Evolutionary conservation across 2,888 invertebrate genomes (phyloP).

Genomic region (Drosophila rellima): DNA sequence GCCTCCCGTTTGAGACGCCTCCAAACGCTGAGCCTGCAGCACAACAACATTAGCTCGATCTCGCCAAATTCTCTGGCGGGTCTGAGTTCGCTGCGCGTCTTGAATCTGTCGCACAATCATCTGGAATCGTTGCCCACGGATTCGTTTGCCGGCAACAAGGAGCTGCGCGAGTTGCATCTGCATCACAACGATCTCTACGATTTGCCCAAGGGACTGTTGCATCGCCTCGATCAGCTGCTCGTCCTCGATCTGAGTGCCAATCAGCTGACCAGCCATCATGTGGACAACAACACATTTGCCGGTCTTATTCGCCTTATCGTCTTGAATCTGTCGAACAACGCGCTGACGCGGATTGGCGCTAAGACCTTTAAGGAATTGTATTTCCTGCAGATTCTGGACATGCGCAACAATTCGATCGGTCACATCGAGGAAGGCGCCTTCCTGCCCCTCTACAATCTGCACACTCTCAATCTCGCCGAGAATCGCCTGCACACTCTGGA

Average conservation of each 20-base stretch:
- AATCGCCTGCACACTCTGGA: constrained; percentile 94
- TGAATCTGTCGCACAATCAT: constrained; percentile 95
- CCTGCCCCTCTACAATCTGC: constrained; percentile 94
- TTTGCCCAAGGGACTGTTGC: constrained; percentile 93
- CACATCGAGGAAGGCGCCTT: constrained; percentile 95
- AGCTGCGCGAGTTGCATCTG: constrained; percentile 92
- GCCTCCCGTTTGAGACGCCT: constrained; percentile 91
- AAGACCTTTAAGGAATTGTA: constrained; percentile 94
- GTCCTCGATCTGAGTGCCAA: constrained; percentile 94
- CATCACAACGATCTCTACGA: constrained; percentile 94
- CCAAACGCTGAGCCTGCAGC: constrained; percentile 92
- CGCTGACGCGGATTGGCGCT: constrained; percentile 93
- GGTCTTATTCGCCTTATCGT: constrained; percentile 94
- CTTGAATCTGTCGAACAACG: constrained; percentile 94
- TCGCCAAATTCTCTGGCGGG: constrained; percentile 92
- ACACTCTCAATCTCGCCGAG: constrained; percentile 95
- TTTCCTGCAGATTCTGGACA: constrained; percentile 93
- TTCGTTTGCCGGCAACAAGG: constrained; percentile 92
- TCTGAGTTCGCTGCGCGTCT: constrained; percentile 91
- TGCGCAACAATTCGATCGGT: constrained; percentile 95
- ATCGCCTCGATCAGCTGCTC: constrained; percentile 93
- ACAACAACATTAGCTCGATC: constrained; percentile 93
- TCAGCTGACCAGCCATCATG: constrained; percentile 93
- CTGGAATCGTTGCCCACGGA: constrained; percentile 93
- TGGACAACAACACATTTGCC: constrained; percentile 94